These are phyloP conservation scores for Salticus scenicus DNA, from an alignment of 2,888 invertebrate species.

Conservation along the genomic window DNA sequence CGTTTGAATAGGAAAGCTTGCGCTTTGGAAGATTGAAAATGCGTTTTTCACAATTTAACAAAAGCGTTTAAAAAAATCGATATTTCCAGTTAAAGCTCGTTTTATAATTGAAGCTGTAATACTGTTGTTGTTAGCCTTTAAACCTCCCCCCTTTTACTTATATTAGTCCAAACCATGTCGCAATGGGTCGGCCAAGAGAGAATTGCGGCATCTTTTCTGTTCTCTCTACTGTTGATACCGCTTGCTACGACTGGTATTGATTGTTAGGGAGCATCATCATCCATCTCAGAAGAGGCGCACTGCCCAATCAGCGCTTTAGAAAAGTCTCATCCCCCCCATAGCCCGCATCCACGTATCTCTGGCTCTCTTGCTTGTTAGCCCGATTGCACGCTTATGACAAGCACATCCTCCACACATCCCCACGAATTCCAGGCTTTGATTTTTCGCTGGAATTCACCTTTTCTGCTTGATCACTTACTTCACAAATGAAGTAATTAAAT, in stretches of 20 bases:
- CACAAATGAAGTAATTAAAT: neutral
- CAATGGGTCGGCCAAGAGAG: neutral
- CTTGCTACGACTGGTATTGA: slow-evolving; percentile 32
- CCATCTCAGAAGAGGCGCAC: slow-evolving; percentile 47
- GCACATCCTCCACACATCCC: neutral
- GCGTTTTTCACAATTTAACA: no score
- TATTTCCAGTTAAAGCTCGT: neutral
- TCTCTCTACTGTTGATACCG: slow-evolving; percentile 8
- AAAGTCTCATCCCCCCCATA: neutral
- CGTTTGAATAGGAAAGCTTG: no score
- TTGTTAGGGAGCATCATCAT: slow-evolving; percentile 43
- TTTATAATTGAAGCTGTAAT: no score
- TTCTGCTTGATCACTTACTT: slow-evolving; percentile 5
- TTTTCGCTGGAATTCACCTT: slow-evolving; percentile 6
- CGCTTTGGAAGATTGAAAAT: no score
- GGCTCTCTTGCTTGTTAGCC: slow-evolving; percentile 26
- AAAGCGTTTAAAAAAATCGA: no score
- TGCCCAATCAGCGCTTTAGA: slow-evolving; percentile 44
- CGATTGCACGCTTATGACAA: slow-evolving; percentile 50
- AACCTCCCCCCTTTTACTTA: neutral
- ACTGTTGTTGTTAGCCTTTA: neutral
- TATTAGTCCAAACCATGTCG: neutral
- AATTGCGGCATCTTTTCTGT: slow-evolving; percentile 23
- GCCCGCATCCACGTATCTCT: neutral
- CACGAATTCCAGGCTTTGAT: neutral